Percentiles rank a stretch among this genome's conserved stretches.
These are phyloP conservation scores for Aphis craccivora DNA, from an alignment of 1,140 invertebrate genomes.

Conservation along the genomic window DNA sequence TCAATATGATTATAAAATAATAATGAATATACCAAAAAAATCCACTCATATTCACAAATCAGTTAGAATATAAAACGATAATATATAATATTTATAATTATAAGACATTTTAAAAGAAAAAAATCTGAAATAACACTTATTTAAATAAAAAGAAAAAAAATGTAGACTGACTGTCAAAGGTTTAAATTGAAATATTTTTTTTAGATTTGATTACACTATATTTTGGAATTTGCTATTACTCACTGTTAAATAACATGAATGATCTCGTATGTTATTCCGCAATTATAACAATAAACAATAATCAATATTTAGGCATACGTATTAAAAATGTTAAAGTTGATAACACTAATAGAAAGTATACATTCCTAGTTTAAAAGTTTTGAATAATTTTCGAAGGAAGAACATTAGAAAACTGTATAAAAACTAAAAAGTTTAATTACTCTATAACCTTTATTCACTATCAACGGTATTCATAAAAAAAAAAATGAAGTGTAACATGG, in stretches of 20 bases:
- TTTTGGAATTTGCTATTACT: not conserved
- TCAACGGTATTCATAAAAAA: not conserved
- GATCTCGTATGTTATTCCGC: not conserved
- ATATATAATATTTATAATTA: not conserved
- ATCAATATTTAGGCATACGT: not conserved
- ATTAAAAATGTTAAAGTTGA: not conserved
- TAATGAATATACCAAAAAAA: not conserved
- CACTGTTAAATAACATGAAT: not conserved
- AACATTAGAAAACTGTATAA: not conserved
- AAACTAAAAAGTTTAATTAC: not conserved
- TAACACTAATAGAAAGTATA: not conserved
- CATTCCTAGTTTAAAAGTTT: not conserved
- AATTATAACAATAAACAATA: not conserved
- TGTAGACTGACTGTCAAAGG: not conserved
- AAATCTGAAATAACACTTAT: not conserved
- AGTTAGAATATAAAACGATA: not conserved
- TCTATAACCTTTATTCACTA: not conserved
- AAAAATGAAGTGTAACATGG: not conserved
- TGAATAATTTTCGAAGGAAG: not conserved
- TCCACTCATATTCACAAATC: not conserved
- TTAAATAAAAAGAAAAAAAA: not conserved
- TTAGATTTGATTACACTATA: not conserved
- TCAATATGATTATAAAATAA: not conserved
- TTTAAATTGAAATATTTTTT: not conserved
- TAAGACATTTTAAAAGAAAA: not conserved